These are phyloP conservation scores for Passer domesticus DNA, from an alignment of 2,113 vertebrate genomes.

Conservation along the genomic window DNA sequence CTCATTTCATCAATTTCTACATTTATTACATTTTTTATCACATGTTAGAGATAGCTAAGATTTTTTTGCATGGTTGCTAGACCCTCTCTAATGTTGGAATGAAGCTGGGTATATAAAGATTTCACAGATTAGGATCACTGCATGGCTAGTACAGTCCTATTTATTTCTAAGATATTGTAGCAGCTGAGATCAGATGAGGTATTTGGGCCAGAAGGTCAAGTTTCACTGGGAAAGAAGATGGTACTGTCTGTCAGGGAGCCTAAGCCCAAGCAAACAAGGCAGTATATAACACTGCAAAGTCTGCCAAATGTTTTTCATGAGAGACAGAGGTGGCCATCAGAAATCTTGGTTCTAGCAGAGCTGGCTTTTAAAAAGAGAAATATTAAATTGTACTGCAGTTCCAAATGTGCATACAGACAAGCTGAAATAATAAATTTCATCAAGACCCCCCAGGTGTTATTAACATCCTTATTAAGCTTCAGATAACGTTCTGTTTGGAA, in stretches of 20 bases:
- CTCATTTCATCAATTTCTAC: constrained; percentile 50
- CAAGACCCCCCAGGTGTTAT: neutral
- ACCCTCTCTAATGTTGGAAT: constrained; percentile 45
- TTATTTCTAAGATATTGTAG: constrained; percentile 29
- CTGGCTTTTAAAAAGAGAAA: neutral
- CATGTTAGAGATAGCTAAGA: constrained; percentile 6
- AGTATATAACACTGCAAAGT: neutral
- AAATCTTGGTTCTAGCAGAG: neutral
- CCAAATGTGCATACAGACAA: neutral
- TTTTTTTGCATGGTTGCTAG: constrained; percentile 58
- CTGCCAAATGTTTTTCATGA: neutral
- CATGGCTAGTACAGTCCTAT: constrained; percentile 13
- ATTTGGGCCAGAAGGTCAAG: constrained; percentile 36
- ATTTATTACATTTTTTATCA: constrained; percentile 42
- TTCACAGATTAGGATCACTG: constrained; percentile 57
- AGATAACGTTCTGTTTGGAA: neutral
- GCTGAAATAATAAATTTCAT: neutral
- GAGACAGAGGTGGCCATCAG: neutral
- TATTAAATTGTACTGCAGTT: neutral
- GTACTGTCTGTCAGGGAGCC: neutral
- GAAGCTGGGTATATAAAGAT: constrained; percentile 6
- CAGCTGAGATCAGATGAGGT: constrained; percentile 38
- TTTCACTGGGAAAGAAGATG: neutral
- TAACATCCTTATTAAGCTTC: neutral
- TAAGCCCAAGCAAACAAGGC: neutral